Evolutionary conservation across 2,888 invertebrate species (phyloP).

Genomic region (Thereva unica): DNA sequence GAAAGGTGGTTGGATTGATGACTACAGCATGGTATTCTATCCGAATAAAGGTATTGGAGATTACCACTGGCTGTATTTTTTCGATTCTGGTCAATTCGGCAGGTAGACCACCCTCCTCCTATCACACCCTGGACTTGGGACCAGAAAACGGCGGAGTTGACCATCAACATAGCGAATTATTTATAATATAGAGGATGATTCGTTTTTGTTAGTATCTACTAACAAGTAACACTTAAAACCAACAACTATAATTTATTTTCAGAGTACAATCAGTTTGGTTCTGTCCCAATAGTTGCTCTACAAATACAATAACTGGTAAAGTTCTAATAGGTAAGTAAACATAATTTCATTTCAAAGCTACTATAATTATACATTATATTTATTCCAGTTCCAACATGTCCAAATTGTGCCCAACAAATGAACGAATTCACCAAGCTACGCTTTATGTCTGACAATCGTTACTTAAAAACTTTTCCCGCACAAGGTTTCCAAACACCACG

Average conservation of each 20-base stretch:
- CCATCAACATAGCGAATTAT: too few relatives aligned
- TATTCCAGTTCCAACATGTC: slow-evolving; percentile 50
- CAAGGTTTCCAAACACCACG: slow-evolving; percentile 48
- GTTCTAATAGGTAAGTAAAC: slow-evolving; percentile 8
- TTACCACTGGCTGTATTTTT: too few relatives aligned
- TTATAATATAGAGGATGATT: too few relatives aligned
- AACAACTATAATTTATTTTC: slow-evolving; percentile 13
- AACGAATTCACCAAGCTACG: slow-evolving; percentile 52
- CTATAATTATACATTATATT: not conserved
- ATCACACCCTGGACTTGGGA: too few relatives aligned
- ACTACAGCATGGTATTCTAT: too few relatives aligned
- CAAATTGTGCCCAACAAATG: slow-evolving; percentile 50
- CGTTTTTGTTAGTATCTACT: too few relatives aligned
- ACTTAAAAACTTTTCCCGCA: slow-evolving; percentile 49
- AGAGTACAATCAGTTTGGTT: slow-evolving; percentile 56
- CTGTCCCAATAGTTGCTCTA: slow-evolving; percentile 51
- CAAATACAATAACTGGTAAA: slow-evolving; percentile 48
- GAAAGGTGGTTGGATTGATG: too few relatives aligned
- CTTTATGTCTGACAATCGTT: slow-evolving; percentile 47
- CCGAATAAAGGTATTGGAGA: too few relatives aligned
- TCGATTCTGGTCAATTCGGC: too few relatives aligned
- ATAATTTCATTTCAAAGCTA: not conserved
- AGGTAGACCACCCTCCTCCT: too few relatives aligned
- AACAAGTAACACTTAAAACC: too few relatives aligned
- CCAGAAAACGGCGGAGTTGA: too few relatives aligned